Base-by-base conservation (phyloP, 2,797 vertebrate genomes). In the Lophius americanus region DNA sequence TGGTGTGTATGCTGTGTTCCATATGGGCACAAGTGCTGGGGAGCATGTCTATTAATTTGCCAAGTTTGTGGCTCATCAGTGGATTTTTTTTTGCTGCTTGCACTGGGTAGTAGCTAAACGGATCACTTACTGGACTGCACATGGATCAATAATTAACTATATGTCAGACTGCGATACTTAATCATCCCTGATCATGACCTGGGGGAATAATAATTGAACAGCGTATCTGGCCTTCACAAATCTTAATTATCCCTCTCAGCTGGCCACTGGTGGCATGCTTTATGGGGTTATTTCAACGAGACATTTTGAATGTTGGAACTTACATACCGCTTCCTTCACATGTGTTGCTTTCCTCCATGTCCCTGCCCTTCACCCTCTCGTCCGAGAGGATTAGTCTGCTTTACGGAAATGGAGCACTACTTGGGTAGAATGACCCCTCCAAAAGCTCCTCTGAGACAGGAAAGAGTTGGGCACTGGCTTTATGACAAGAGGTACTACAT, bases 301-400 rank as follows among this genome's bases (percentile, higher is more conserved):
- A 68, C 88, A 88, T 93, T 92, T 91, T 77, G 76, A 86, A 92
- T 81, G 86, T 87, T 54, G 79, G 68, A 55, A 87, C 70, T 53
- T 68, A 79, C 78, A 89, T 79, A 71, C 83, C 70, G 72, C 81
- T 83, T 86, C 84, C 72, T 77, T 83, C 79, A 78, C 81, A 65
- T 43, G 35, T 73, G 68, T 71, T 50, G 52, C 73, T 75, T 76
- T 72, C 53, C 66, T 75, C 79, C 84, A 87, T 83, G 85, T 88
- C 83, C 78, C 85, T 88, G 86, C 75, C 85, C 85, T 92, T 92
- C 88, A 88, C 88, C 88, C 88, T 87, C 77, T 87, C 61, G 79
- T 79, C 86, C 91, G 89, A 89, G 90, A 86, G 90, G 91, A 93
- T 93, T 93, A 92, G 86, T 74, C 71, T 36, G 73, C 85, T 87